These are phyloP conservation scores for Nysson spinosus DNA, from an alignment of 2,888 invertebrate species.

Conservation along the genomic window DNA sequence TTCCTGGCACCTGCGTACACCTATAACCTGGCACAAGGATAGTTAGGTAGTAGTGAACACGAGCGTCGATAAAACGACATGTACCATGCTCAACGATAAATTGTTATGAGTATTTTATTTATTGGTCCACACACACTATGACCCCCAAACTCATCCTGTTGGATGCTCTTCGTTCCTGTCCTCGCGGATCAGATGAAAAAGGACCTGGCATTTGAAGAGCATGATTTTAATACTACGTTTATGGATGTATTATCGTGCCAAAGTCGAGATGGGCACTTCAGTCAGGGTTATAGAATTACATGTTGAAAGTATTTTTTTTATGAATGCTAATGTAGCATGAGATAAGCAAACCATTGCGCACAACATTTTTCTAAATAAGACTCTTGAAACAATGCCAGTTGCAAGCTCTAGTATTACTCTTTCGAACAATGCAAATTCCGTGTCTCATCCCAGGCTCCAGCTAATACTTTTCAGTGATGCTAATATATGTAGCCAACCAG, in stretches of 20 bases:
- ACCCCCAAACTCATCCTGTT: neutral
- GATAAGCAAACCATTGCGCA: neutral
- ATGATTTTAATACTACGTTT: neutral
- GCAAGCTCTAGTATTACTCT: neutral
- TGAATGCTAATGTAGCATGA: too few relatives aligned
- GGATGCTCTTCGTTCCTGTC: neutral
- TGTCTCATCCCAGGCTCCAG: neutral
- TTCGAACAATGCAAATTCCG: neutral
- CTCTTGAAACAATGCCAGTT: slow-evolving; percentile 5
- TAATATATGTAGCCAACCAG: neutral
- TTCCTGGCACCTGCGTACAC: slow-evolving; percentile 64
- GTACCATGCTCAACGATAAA: slow-evolving; percentile 50
- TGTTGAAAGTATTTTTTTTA: too few relatives aligned
- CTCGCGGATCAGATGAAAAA: neutral
- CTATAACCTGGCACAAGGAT: slow-evolving; percentile 48
- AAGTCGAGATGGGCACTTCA: neutral
- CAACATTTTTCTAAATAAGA: neutral
- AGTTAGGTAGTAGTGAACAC: slow-evolving; percentile 45
- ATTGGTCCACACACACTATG: slow-evolving; percentile 38
- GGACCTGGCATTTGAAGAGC: neutral
- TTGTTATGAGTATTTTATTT: slow-evolving; percentile 60
- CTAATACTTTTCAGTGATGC: neutral
- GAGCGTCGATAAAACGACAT: slow-evolving; percentile 51
- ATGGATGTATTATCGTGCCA: neutral
- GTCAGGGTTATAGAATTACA: too few relatives aligned